A percentile compares a stretch with the other conserved stretches of the same genome.
phyloP scores from a whole-genome alignment of 2,888 invertebrate genomes.

The Caenorhabditis sp. region DNA sequence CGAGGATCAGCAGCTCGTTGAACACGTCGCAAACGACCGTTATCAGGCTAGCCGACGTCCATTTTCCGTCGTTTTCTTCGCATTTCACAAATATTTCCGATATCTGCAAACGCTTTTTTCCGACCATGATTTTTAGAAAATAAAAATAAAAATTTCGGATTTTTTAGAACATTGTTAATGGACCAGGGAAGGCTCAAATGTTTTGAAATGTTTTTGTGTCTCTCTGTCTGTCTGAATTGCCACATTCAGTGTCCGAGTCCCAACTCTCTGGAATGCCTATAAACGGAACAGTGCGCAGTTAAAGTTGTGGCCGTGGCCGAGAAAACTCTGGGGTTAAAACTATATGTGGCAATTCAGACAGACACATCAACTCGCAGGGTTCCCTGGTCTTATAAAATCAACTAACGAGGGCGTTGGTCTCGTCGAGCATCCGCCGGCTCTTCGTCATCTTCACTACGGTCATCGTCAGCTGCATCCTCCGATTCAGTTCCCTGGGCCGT shows the following conservation, averaged over 20 bases:
- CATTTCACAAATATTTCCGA: slow-evolving; percentile 19
- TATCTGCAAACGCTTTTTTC: not conserved
- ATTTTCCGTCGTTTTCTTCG: slow-evolving; percentile 36
- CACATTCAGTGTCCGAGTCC: no score
- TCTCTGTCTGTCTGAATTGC: no score
- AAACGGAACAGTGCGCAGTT: no score
- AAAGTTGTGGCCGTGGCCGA: no score
- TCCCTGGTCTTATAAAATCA: not conserved
- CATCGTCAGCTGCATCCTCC: slow-evolving; percentile 27
- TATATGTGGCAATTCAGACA: no score
- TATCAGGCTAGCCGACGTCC: slow-evolving; percentile 22
- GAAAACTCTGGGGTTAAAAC: no score
- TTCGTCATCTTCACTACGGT: slow-evolving; percentile 38
- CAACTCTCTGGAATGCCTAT: no score
- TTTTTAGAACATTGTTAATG: no score
- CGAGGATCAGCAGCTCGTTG: slow-evolving; percentile 36
- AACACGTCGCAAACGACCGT: slow-evolving; percentile 42
- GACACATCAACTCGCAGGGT: no score
- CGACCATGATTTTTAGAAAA: not conserved
- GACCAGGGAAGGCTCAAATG: no score
- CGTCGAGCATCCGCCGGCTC: slow-evolving; percentile 19
- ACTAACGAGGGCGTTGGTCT: slow-evolving; percentile 6
- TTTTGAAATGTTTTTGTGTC: no score
- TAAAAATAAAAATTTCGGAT: not conserved
- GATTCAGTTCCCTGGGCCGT: slow-evolving; percentile 18